These are phyloP conservation scores for Ormyrus labotus DNA, from an alignment of 2,888 invertebrate species.

Conservation along the genomic window DNA sequence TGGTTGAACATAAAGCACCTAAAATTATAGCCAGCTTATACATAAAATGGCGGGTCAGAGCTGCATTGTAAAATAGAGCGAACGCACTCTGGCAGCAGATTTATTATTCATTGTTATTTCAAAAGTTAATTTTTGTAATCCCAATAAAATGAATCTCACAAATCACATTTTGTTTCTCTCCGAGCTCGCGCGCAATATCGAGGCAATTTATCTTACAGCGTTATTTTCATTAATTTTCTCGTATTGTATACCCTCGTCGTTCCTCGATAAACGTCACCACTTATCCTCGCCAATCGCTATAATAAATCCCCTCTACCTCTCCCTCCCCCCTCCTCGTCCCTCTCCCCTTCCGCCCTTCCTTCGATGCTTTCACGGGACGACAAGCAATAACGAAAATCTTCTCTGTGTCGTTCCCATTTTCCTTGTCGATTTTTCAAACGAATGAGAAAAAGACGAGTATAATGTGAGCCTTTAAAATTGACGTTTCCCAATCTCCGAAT, in stretches of 20 bases:
- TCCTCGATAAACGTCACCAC: slow-evolving; percentile 55
- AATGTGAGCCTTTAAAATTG: slow-evolving; percentile 46
- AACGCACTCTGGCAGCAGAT: slow-evolving; percentile 11
- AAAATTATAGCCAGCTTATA: slow-evolving; percentile 30
- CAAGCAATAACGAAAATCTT: slow-evolving; percentile 55
- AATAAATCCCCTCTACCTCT: slow-evolving; percentile 53
- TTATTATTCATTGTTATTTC: slow-evolving; percentile 54
- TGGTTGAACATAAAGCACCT: slow-evolving; percentile 21
- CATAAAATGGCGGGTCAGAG: slow-evolving; percentile 16
- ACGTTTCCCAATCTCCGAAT: slow-evolving; percentile 48
- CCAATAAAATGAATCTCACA: slow-evolving; percentile 54
- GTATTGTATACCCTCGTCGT: slow-evolving; percentile 51
- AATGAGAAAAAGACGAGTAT: slow-evolving; percentile 7
- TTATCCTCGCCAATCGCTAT: slow-evolving; percentile 55
- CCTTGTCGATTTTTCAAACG: slow-evolving; percentile 51
- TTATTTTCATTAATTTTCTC: slow-evolving; percentile 61
- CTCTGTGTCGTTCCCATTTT: slow-evolving; percentile 44
- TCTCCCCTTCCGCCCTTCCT: slow-evolving; percentile 10
- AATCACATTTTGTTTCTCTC: slow-evolving; percentile 48
- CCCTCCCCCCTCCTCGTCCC: slow-evolving; percentile 14
- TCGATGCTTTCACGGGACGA: slow-evolving; percentile 37
- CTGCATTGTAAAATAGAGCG: slow-evolving; percentile 41
- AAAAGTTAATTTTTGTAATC: slow-evolving; percentile 51
- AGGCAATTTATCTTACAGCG: slow-evolving; percentile 56
- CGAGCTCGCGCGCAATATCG: slow-evolving; percentile 45